Percentiles rank a stretch among this genome's conserved stretches.
phyloP scores from a whole-genome alignment of 2,888 invertebrate species.

The Philonicus albiceps region DNA sequence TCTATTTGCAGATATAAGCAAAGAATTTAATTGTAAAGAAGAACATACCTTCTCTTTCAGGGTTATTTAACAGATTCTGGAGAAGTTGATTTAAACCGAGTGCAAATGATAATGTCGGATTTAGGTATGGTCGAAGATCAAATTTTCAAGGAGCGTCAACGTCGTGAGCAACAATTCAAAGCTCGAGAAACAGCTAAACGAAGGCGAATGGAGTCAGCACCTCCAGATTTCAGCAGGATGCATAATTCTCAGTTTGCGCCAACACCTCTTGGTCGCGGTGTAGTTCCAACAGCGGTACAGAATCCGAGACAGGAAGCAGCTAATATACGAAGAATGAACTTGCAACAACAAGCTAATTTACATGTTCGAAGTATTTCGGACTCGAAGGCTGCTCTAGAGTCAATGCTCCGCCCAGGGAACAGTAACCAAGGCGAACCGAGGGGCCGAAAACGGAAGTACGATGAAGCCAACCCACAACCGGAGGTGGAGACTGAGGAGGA shows the following conservation, averaged over 20 bases:
- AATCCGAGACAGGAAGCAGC: constrained; percentile 80
- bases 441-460: constrained; percentile 51
- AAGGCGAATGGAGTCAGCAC: constrained; percentile 64
- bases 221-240: constrained; percentile 74
- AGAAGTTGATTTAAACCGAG: constrained; percentile 89
- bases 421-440: constrained; percentile 46
- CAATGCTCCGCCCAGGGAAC: constrained; percentile 65
- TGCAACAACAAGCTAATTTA: constrained; percentile 53
- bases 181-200: constrained; percentile 79
- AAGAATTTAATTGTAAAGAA: background rate
- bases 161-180: constrained; percentile 83
- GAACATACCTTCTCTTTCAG: constrained; percentile 61
- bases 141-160: constrained; percentile 92
- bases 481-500: constrained; percentile 59
- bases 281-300: constrained; percentile 65
- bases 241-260: constrained; percentile 83
- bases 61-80: constrained; percentile 96
- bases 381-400: constrained; percentile 60
- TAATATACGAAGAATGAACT: constrained; percentile 70
- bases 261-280: constrained; percentile 68
- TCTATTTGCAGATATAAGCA: background rate
- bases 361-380: constrained; percentile 43
- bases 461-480: constrained; percentile 62
- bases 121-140: constrained; percentile 95
- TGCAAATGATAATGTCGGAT: constrained; percentile 94